phyloP scores from a whole-genome alignment of 2,888 invertebrate species.

The Baronia brevicornis region DNA sequence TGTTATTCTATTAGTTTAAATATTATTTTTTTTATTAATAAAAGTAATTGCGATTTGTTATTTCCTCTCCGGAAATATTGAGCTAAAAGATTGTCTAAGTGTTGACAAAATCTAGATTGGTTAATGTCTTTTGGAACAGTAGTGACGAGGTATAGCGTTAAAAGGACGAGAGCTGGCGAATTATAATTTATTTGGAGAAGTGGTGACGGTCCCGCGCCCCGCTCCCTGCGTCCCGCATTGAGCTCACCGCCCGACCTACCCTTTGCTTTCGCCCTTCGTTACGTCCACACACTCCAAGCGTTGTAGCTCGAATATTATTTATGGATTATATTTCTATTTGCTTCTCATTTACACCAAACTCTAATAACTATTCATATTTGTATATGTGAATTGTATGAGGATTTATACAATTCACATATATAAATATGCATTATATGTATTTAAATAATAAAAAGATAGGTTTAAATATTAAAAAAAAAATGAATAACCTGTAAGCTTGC shows the following conservation, averaged over 20 bases:
- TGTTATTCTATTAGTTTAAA: too few species aligned
- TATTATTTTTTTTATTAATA: too few species aligned
- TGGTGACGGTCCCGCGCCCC: conserved; percentile 60
- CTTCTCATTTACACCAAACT: too few species aligned
- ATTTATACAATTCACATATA: too few species aligned
- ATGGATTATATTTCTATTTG: too few species aligned
- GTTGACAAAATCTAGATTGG: conserved; percentile 10
- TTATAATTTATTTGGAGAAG: conserved; percentile 78
- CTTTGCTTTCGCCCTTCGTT: conserved; percentile 77
- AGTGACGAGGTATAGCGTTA: conserved; percentile 38
- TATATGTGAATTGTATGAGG: too few species aligned
- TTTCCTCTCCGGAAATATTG: background rate
- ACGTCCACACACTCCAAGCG: conserved; percentile 45
- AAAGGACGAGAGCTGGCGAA: conserved; percentile 59
- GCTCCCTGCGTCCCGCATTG: conserved; percentile 33
- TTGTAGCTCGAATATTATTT: conserved; percentile 49
- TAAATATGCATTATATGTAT: too few species aligned
- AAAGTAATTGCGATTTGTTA: conserved; percentile 8
- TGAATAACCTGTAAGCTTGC: too few species aligned
- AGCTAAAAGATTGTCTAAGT: background rate
- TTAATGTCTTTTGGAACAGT: conserved; percentile 39
- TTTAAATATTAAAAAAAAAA: too few species aligned
- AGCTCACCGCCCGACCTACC: conserved; percentile 62
- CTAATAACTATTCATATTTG: too few species aligned
- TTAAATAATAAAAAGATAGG: too few species aligned